Evolutionary conservation across 2,888 invertebrate species (phyloP).

Genomic region (Cinara cedri): DNA sequence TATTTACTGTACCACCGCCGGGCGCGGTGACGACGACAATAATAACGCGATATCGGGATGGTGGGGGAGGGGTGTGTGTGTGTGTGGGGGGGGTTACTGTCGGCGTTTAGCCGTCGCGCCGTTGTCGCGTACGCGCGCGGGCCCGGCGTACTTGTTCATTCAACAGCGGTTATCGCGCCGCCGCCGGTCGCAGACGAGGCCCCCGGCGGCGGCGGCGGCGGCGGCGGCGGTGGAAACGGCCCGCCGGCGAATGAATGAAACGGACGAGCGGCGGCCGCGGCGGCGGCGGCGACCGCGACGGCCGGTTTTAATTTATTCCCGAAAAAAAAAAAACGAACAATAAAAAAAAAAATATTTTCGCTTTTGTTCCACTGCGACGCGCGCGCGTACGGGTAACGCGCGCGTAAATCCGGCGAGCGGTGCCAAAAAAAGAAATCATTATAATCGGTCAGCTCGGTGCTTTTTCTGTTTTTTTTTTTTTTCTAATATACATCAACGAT

Average conservation of each 20-base stretch:
- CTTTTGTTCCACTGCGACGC: slow-evolving; percentile 44
- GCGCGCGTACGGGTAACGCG: not conserved
- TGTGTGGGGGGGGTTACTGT: slow-evolving; percentile 24
- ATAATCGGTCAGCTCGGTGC: slow-evolving; percentile 1
- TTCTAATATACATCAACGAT: slow-evolving; percentile 4
- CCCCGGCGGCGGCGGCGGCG: slow-evolving; percentile 17
- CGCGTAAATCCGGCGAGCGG: slow-evolving; percentile 32
- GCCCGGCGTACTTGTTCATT: slow-evolving; percentile 52
- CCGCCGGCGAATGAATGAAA: slow-evolving; percentile 47
- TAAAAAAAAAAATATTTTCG: slow-evolving; percentile 28
- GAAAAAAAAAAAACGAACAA: slow-evolving; percentile 2
- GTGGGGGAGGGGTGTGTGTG: too few species aligned
- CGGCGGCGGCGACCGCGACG: slow-evolving; percentile 18
- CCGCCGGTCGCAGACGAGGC: not conserved
- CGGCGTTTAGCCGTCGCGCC: too few species aligned
- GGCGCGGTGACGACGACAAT: too few species aligned
- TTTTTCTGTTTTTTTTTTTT: slow-evolving; percentile 6
- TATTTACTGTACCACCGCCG: too few species aligned
- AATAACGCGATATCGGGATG: too few species aligned
- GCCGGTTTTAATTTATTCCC: slow-evolving; percentile 55
- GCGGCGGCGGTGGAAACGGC: slow-evolving; percentile 39
- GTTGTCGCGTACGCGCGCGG: slow-evolving; percentile 33
- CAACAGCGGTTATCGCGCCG: slow-evolving; percentile 40
- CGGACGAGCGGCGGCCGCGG: slow-evolving; percentile 19
- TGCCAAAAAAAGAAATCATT: slow-evolving; percentile 55